Evolutionary conservation across 2,888 invertebrate species (phyloP).

Genomic region (Phorcus lineatus): DNA sequence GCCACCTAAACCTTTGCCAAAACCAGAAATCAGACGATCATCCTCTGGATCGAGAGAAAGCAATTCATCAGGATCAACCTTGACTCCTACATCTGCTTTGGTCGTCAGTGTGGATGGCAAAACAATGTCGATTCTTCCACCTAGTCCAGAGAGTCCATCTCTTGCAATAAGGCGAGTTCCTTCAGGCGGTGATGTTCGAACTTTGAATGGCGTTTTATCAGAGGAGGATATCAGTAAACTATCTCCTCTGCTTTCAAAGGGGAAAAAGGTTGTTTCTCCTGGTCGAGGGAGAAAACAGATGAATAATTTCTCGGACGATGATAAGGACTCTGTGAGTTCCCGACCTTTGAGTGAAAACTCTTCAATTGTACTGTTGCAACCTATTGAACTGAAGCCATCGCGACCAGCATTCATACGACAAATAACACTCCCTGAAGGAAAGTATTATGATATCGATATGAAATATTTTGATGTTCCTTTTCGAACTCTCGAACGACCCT

Average conservation of each 20-base stretch:
- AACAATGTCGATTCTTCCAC: conserved; percentile 64
- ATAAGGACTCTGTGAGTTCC: conserved; percentile 63
- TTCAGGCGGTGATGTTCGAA: background rate
- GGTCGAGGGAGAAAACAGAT: conserved; percentile 6
- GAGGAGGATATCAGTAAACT: background rate
- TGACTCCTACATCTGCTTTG: conserved; percentile 63
- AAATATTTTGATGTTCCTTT: conserved; percentile 41
- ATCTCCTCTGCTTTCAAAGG: conserved; percentile 29
- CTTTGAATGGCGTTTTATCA: background rate
- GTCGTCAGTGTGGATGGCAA: conserved; percentile 68
- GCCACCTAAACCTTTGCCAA: conserved; percentile 45
- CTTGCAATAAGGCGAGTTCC: conserved; percentile 15
- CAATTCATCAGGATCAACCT: conserved; percentile 61
- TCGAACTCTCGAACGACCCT: conserved; percentile 52
- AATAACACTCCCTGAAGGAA: conserved; percentile 54
- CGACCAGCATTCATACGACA: conserved; percentile 61
- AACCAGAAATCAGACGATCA: conserved; percentile 47
- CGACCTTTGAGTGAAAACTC: conserved; percentile 66
- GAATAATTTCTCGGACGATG: conserved; percentile 56
- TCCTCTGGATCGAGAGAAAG: conserved; percentile 59
- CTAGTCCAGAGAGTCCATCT: conserved; percentile 17
- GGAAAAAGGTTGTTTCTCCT: conserved; percentile 24
- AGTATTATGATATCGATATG: conserved; percentile 45
- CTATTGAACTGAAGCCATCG: conserved; percentile 65
- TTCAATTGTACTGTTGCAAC: conserved; percentile 64